Evolutionary conservation across 1,140 invertebrate species (phyloP).

Genomic region (Polypedilum pembai): DNA sequence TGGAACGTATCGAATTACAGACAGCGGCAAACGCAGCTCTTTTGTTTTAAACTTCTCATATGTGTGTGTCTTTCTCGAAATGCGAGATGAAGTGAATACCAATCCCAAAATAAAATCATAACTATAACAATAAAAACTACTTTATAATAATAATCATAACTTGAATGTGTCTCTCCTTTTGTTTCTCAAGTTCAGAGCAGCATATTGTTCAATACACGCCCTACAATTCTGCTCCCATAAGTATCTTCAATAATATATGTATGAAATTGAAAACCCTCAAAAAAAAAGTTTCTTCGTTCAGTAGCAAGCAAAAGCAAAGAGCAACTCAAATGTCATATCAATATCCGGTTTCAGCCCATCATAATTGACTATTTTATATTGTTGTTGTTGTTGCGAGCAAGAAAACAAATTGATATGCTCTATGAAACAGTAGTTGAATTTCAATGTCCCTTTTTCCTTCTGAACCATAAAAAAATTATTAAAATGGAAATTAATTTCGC

Average conservation of each 20-base stretch:
- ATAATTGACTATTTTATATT: neutral
- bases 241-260: conserved; percentile 9
- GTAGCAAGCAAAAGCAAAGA: neutral
- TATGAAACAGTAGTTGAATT: neutral
- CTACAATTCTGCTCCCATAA: too few species aligned
- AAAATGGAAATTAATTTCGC: too few species aligned
- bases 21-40: neutral
- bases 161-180: neutral
- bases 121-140: neutral
- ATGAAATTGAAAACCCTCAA: conserved; percentile 5
- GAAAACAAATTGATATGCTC: neutral
- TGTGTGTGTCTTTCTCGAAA: neutral
- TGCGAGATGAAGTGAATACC: conserved; percentile 9
- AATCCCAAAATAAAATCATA: conserved; percentile 12
- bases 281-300: neutral
- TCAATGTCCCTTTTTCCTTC: neutral
- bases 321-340: conserved; percentile 18
- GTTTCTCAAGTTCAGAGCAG: neutral
- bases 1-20: conserved; percentile 11
- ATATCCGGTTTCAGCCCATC: conserved; percentile 18
- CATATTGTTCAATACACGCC: neutral
- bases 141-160: neutral
- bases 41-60: neutral
- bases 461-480: too few species aligned
- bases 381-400: neutral